Evolutionary conservation across 2,888 invertebrate genomes (phyloP), one percentile per base, ranked within the genome.

Genomic region (Drosophila nr. perissopoda): DNA sequence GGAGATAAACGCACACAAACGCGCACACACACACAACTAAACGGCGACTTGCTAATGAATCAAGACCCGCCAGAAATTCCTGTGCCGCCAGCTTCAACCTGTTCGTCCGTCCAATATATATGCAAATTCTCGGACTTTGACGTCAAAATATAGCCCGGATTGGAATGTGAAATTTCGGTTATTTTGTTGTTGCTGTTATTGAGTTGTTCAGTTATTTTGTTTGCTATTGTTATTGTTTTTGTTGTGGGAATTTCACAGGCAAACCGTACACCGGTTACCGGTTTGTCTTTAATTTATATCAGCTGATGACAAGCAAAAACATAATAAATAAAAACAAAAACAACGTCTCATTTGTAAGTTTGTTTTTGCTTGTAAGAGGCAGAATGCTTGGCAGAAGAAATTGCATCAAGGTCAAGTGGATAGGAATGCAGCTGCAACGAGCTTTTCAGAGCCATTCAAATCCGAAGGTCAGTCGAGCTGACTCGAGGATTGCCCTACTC

Each of bases 121-220:
- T 83, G 75, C 84, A 85, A 88, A 88, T 89, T 72, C 40, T 31
- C 58, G n/a, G 76, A 76, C 68, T 82, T 88, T 91, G 91, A 91
- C 91, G 91, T 91, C 91, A 91, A 85, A 89, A 80, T 53, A 40
- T 61, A 33, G 40, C 31, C 61, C 61, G 61, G 62, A 61, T 78
- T 77, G 91, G 91, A 91, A 91, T 91, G 91, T 78, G 76, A 89
- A 82, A 84, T 83, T 81, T 89, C 68, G 73, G 72, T 38, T 66
- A 69, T 88, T 81, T 76, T 74, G 21, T 67, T 56, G 48, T 51
- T 64, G 34, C 65, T 56, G 67, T 34, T 49, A 53, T 79, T 79
- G 70, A 62, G 58, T 73, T 86, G 87, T 64, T 65, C 40, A 63
- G 65, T 52, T 64, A 64, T 63, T 63, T 11, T 53, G 36, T 33